Evolutionary conservation across 2,888 invertebrate genomes (phyloP), one percentile per base, ranked within the genome.

Genomic region (Embidobia sp.): DNA sequence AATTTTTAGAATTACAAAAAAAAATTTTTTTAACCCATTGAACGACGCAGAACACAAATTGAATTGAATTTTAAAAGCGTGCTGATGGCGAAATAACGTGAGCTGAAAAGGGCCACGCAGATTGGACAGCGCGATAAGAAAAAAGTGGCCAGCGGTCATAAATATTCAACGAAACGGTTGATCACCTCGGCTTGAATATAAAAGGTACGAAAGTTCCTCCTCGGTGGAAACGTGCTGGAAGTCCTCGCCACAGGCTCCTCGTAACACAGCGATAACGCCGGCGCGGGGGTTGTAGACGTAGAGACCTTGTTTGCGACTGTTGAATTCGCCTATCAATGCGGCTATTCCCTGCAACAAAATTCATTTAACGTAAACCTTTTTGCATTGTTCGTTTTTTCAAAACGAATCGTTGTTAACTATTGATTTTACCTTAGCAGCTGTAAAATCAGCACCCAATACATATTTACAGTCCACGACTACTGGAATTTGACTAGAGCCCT

Each of bases 381-480:
- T n/a, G n/a, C n/a, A n/a, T n/a, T n/a, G n/a, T n/a, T n/a, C n/a
- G n/a, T n/a, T n/a, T n/a, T n/a, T n/a, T n/a, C n/a, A n/a, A n/a
- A n/a, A n/a, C n/a, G n/a, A n/a, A n/a, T n/a, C n/a, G n/a, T n/a
- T n/a, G n/a, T n/a, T n/a, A n/a, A n/a, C n/a, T n/a, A n/a, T n/a
- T n/a, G n/a, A n/a, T n/a, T n/a, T n/a, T 80, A 91, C 91, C 86
- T 91, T 95, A 0, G 96, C 96, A 11, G 96, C 96, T 4, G 96
- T 96, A 86, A 96, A 96, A 90, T 96, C 96, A 0, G 95, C 95
- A 29, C 95, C 95, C 73, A 95, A 90, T 7, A 96, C 93, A 87
- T 94, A 94, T 88, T 94, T 91, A 85, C 96, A 96, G 87, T 96
- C 96, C 4, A 96, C 92, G 4, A 96, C 94, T 0, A 96, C 94